Evolutionary conservation across 2,113 vertebrate genomes (phyloP).

Genomic region (Sceloporus tristichus): DNA sequence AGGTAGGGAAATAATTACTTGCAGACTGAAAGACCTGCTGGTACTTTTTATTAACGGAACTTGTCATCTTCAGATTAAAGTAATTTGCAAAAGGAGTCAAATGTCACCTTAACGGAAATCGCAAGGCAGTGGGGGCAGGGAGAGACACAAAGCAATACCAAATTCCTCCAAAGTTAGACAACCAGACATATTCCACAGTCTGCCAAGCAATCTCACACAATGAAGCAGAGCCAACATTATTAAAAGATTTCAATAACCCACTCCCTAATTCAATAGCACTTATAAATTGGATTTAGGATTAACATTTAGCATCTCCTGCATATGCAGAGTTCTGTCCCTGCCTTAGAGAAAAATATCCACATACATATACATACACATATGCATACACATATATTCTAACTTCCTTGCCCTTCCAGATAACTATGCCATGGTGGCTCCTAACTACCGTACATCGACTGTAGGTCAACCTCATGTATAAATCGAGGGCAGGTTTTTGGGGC

Average conservation of each 20-base stretch:
- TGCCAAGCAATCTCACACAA: constrained; percentile 11
- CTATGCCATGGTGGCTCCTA: background rate
- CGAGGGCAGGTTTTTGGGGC: too few relatives aligned
- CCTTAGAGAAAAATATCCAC: background rate
- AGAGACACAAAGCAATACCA: background rate
- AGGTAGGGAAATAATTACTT: constrained; percentile 64
- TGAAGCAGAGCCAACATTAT: background rate
- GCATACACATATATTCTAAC: background rate
- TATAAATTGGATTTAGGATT: constrained; percentile 13
- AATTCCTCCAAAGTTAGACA: background rate
- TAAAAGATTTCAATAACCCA: constrained; percentile 47
- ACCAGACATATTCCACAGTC: background rate
- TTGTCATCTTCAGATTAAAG: constrained; percentile 74
- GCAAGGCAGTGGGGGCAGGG: background rate
- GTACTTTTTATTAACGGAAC: constrained; percentile 58
- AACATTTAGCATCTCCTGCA: background rate
- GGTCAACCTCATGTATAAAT: too few relatives aligned
- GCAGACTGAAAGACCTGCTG: constrained; percentile 53
- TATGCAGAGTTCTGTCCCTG: constrained; percentile 33
- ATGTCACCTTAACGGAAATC: constrained; percentile 49
- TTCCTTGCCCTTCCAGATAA: constrained; percentile 29
- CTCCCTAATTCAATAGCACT: constrained; percentile 47
- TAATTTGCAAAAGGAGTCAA: constrained; percentile 65
- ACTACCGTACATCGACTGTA: too few relatives aligned
- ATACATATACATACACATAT: too few relatives aligned